Conservation (phyloP, 2,888 invertebrate species). For the Helobdella robusta region DNA sequence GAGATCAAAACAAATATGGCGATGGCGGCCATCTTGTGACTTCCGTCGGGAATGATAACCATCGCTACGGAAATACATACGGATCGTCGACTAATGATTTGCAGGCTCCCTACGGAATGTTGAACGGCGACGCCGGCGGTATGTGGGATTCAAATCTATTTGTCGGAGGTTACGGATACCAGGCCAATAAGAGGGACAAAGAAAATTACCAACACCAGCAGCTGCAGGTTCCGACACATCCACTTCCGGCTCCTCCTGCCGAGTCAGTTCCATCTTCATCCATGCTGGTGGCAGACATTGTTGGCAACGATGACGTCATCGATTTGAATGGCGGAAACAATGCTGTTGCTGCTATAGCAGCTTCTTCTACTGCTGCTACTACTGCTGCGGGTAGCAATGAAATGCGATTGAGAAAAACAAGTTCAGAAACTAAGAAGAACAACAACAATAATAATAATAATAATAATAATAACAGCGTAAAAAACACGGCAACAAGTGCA, state of each 20-base stretch:
- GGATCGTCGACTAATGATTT: constrained; percentile 7
- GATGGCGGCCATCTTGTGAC: background rate
- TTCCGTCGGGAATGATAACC: background rate
- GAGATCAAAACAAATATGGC: too few species aligned
- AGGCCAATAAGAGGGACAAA: constrained; percentile 18
- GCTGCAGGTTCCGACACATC: constrained; percentile 18
- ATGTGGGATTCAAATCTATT: background rate
- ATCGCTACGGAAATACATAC: too few species aligned
- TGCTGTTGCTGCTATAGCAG: background rate
- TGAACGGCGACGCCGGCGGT: background rate
- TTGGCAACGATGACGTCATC: too few species aligned
- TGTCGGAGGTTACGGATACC: background rate
- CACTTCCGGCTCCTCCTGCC: background rate
- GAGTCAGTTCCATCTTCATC: background rate
- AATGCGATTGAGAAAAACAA: background rate
- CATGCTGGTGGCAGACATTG: background rate
- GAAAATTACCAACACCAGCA: constrained; percentile 27
- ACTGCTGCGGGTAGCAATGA: background rate
- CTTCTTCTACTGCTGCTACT: background rate
- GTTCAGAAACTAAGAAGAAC: background rate
- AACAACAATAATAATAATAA: too few species aligned
- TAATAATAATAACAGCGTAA: too few species aligned
- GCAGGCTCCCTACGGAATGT: background rate
- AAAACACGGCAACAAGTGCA: background rate
- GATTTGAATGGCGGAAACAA: background rate